phyloP scores from a whole-genome alignment of 2,888 invertebrate genomes.

The Standfussiana lucernea region DNA sequence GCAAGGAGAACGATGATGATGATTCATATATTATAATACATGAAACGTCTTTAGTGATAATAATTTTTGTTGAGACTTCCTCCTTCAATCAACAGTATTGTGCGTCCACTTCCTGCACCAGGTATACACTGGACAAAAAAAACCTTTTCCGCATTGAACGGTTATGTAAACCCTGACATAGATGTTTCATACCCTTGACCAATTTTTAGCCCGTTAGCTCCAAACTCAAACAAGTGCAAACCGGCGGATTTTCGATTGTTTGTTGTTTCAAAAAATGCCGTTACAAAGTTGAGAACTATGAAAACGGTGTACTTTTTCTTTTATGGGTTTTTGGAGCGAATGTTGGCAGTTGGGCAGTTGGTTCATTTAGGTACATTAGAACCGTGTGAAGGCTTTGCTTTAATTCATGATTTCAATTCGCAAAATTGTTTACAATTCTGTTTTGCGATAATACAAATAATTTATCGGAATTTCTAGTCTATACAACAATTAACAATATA shows the following conservation, averaged over 20 bases:
- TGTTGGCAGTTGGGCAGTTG: neutral
- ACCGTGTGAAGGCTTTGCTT: neutral
- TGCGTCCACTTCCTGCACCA: neutral
- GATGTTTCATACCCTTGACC: constrained; percentile 42
- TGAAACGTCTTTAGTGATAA: neutral
- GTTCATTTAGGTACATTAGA: neutral
- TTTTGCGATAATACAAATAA: neutral
- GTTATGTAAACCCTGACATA: constrained; percentile 31
- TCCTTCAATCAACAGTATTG: constrained; percentile 15
- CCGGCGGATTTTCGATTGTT: constrained; percentile 43
- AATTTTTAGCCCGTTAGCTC: constrained; percentile 49
- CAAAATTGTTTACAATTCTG: neutral
- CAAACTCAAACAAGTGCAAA: constrained; percentile 48
- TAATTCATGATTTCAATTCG: neutral
- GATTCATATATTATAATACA: no score
- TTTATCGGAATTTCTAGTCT: neutral
- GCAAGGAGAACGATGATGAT: no score
- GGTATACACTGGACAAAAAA: neutral
- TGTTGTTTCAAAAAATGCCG: constrained; percentile 52
- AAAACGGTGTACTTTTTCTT: constrained; percentile 32
- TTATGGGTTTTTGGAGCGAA: neutral
- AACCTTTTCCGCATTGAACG: neutral
- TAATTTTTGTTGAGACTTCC: neutral
- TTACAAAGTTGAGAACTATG: constrained; percentile 37
- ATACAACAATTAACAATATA: neutral